Evolutionary conservation across 2,888 invertebrate species (phyloP).

Genomic region (Sylvicola fuscatus): DNA sequence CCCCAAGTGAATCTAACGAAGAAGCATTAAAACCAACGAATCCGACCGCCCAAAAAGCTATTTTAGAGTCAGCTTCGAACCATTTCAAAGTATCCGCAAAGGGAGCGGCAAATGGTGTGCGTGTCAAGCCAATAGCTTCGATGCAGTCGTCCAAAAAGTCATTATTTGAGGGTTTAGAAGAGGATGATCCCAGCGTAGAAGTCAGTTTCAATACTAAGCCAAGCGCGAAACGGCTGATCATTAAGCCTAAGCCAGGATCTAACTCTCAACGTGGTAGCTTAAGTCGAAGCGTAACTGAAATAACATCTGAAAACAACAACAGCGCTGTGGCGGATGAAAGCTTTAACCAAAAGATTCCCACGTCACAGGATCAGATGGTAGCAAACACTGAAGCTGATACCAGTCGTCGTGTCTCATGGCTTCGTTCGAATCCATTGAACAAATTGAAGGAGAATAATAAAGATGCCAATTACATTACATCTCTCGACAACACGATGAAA

Average conservation of each 20-base stretch:
- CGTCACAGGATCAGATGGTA: not conserved
- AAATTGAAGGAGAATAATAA: conserved; percentile 12
- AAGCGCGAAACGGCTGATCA: conserved; percentile 51
- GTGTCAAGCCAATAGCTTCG: conserved; percentile 3
- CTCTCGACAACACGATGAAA: conserved; percentile 18
- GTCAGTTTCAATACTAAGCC: conserved; percentile 35
- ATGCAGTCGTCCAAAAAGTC: conserved; percentile 33
- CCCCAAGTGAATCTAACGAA: conserved; percentile 31
- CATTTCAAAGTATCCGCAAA: conserved; percentile 37
- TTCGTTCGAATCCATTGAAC: conserved; percentile 19
- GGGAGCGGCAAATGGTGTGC: conserved; percentile 17
- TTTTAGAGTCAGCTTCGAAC: conserved; percentile 28
- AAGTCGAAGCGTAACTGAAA: not conserved
- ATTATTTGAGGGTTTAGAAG: conserved; percentile 72
- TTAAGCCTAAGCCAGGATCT: conserved; percentile 31
- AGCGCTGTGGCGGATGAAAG: no score
- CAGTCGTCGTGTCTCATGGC: conserved; percentile 19
- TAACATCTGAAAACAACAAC: conserved; percentile 1
- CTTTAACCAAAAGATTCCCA: not conserved
- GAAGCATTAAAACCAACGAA: conserved; percentile 50
- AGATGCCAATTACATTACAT: conserved; percentile 7
- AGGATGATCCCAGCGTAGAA: conserved; percentile 45
- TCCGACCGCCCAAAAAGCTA: conserved; percentile 46
- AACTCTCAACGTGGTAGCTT: not conserved
- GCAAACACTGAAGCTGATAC: conserved; percentile 2